Evolutionary conservation across 2,797 vertebrate species (phyloP), one percentile per base, ranked within the genome.

Genomic region (Microchirus variegatus): DNA sequence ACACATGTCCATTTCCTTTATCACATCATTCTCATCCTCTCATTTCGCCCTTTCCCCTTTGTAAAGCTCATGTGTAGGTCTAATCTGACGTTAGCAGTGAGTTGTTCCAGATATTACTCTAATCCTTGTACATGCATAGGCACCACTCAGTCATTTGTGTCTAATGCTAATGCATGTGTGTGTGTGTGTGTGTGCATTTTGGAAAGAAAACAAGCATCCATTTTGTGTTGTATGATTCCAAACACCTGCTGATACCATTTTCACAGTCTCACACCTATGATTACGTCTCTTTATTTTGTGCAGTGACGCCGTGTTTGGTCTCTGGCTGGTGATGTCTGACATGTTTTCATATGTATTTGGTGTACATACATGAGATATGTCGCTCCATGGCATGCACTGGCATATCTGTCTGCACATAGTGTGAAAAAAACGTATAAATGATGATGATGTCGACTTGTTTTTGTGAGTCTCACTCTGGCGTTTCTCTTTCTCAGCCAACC

Each of bases 401-500:
- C 66, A 51, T 66, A 47, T 52, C 42, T 75, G 62, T 16, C 54
- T 73, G 35, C 18, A 22, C n/a, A 36, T 59, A 3, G 9, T n/a
- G 1, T 50, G 40, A 46, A n/a, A 10, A 14, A 35, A 35, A 41
- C 22, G 9, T 59, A 1, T 51, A 18, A 42, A 57, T 52, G 54
- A 10, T 49, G 10, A 0, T 5, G 12, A 40, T 0, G 2, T 40
- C 10, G 52, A 4, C 13, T 42, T 10, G 9, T 44, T 9, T 54
- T 46, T 51, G 11, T 63, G 4, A 17, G 14, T 62, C 41, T 70
- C 7, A 52, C 16, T 40, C 56, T 58, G 14, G 14, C 74, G 19
- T 78, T 19, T 87, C 31, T 77, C 48, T 55, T 49, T 47, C 52
- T 26, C 80, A 97, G 95, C 90, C 78, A 96, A 95, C 84, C 92